Percentiles rank a stretch among this genome's conserved stretches.
Evolutionary conservation across 92 coral and sea anemone genomes (phyloP).

Genomic region (Muricea muricata): DNA sequence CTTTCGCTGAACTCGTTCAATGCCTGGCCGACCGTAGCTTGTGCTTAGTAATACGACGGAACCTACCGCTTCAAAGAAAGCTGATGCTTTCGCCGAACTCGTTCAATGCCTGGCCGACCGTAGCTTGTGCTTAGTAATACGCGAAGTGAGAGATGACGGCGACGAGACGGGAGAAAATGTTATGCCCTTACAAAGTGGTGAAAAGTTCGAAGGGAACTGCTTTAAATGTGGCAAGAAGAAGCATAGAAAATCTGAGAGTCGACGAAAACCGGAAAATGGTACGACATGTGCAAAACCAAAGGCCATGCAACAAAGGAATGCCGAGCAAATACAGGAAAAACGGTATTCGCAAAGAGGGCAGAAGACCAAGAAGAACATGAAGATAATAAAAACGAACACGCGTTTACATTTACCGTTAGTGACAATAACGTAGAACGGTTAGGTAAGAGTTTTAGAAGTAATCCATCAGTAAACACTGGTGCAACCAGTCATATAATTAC

Average conservation of each 20-base stretch:
- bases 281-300: not conserved
- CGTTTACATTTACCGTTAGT: constrained; percentile 38
- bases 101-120: constrained; percentile 67
- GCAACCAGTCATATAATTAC: constrained; percentile 40
- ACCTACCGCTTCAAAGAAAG: no score
- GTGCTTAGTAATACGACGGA: constrained; percentile 51
- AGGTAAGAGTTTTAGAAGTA: not conserved
- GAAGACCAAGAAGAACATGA: no score
- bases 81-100: constrained; percentile 63
- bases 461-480: not conserved
- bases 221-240: constrained; percentile 22
- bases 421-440: not conserved
- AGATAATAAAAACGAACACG: constrained; percentile 12
- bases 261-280: not conserved
- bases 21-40: constrained; percentile 65
- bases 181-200: constrained; percentile 38
- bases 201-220: constrained; percentile 11
- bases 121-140: constrained; percentile 52
- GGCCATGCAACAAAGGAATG: constrained; percentile 4
- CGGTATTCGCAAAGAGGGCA: constrained; percentile 21
- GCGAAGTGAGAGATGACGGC: constrained; percentile 58
- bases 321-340: constrained; percentile 32
- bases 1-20: constrained; percentile 67
- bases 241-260: constrained; percentile 20
- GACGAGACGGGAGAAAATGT: constrained; percentile 34